Evolutionary conservation across 2,113 vertebrate genomes (phyloP).

Genomic region (Rhineura floridana): DNA sequence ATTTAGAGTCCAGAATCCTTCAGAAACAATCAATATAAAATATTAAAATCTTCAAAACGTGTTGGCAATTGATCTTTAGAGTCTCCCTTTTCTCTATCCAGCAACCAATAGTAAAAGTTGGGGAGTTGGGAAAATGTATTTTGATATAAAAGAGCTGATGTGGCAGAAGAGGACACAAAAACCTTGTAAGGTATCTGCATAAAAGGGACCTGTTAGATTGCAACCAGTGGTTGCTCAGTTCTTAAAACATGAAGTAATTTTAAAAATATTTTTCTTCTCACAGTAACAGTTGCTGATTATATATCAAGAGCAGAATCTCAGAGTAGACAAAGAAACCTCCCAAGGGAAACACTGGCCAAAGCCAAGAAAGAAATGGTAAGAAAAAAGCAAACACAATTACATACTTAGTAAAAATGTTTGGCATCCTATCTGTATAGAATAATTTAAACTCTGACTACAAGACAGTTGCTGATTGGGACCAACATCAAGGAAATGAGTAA

Average conservation of each 20-base stretch:
- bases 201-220: background rate
- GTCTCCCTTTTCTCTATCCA: background rate
- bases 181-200: background rate
- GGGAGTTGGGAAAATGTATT: background rate
- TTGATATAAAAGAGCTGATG: background rate
- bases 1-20: constrained; percentile 31
- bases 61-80: too few species aligned
- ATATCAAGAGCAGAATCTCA: constrained; percentile 98
- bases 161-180: background rate
- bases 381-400: constrained; percentile 22
- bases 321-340: constrained; percentile 90
- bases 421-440: background rate
- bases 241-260: constrained; percentile 41
- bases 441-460: background rate
- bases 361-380: constrained; percentile 93
- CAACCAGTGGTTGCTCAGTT: background rate
- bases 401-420: background rate
- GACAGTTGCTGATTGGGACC: background rate
- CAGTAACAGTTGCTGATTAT: constrained; percentile 98
- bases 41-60: background rate
- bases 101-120: background rate
- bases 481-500: background rate
- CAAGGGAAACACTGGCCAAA: constrained; percentile 89
- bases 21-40: constrained; percentile 8
- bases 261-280: constrained; percentile 70